A percentile compares a stretch with the other conserved stretches of the same genome.
These are phyloP conservation scores for Megalonaias nervosa DNA, from an alignment of 1,140 invertebrate species.

Conservation along the genomic window DNA sequence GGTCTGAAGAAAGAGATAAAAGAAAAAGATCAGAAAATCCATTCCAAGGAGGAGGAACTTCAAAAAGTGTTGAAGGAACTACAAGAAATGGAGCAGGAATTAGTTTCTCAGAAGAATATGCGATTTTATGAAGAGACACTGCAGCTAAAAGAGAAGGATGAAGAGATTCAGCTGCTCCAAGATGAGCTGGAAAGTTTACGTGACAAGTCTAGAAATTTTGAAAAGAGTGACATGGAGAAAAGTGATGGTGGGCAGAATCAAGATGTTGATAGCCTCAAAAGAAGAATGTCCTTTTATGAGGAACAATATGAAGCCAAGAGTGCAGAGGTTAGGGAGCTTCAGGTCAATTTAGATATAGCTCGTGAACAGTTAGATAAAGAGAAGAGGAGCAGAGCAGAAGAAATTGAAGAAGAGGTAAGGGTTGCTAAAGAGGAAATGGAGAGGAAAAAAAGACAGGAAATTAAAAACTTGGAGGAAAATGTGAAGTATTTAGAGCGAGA, in stretches of 20 bases:
- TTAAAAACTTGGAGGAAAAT: slow-evolving; percentile 1
- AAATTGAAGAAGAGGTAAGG: slow-evolving; percentile 21
- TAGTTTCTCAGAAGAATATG: slow-evolving; percentile 22
- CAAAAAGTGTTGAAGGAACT: slow-evolving; percentile 23
- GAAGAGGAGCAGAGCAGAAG: slow-evolving; percentile 23
- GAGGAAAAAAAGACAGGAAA: slow-evolving; percentile 11
- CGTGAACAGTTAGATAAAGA: slow-evolving; percentile 29
- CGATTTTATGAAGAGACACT: slow-evolving; percentile 31
- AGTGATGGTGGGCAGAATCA: slow-evolving; percentile 3
- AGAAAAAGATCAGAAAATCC: slow-evolving; percentile 19
- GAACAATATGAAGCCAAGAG: slow-evolving; percentile 35
- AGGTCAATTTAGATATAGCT: slow-evolving; percentile 19
- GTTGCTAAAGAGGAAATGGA: slow-evolving; percentile 21
- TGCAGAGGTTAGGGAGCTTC: slow-evolving; percentile 23
- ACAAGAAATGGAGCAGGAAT: slow-evolving; percentile 30
- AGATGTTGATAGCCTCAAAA: slow-evolving; percentile 18
- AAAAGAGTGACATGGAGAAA: slow-evolving; percentile 24
- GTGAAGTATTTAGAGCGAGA: slow-evolving; percentile 32
- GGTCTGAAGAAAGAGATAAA: slow-evolving; percentile 5
- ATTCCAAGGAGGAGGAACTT: slow-evolving; percentile 13
- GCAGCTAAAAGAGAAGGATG: slow-evolving; percentile 29
- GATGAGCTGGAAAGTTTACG: slow-evolving; percentile 30
- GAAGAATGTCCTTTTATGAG: slow-evolving; percentile 35
- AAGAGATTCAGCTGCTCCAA: slow-evolving; percentile 39
- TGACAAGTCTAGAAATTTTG: slow-evolving; percentile 13